Conservation (phyloP, 2,888 invertebrate genomes). For the Archips xylosteana region DNA sequence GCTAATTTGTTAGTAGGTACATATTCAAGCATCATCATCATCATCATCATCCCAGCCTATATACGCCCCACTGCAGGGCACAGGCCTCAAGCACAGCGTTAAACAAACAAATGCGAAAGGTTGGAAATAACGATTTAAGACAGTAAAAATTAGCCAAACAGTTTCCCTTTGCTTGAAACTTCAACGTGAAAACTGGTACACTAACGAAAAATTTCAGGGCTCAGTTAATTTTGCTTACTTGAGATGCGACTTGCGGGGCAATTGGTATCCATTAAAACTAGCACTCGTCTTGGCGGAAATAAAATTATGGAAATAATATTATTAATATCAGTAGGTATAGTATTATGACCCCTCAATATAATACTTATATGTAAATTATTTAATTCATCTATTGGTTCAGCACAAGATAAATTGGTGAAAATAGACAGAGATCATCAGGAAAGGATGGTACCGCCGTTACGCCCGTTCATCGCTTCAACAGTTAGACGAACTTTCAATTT, state of each 20-base stretch:
- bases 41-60: too few species aligned
- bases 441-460: not conserved
- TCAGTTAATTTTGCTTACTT: not conserved
- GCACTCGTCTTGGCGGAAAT: too few species aligned
- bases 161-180: not conserved
- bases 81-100: not conserved
- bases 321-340: not conserved
- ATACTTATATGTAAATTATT: too few species aligned
- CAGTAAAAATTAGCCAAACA: not conserved
- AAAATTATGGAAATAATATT: too few species aligned
- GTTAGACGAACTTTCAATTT: too few species aligned
- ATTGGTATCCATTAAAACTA: not conserved
- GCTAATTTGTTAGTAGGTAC: too few species aligned
- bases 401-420: not conserved
- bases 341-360: too few species aligned
- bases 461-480: too few species aligned
- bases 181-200: not conserved
- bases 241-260: not conserved
- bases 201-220: conserved; percentile 3
- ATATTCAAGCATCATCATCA: too few species aligned
- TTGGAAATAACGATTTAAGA: not conserved
- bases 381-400: not conserved
- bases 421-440: not conserved
- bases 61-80: too few species aligned
- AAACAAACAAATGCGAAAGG: not conserved